phyloP scores from a whole-genome alignment of 1,140 invertebrate species.

The Monochamus saltuarius region DNA sequence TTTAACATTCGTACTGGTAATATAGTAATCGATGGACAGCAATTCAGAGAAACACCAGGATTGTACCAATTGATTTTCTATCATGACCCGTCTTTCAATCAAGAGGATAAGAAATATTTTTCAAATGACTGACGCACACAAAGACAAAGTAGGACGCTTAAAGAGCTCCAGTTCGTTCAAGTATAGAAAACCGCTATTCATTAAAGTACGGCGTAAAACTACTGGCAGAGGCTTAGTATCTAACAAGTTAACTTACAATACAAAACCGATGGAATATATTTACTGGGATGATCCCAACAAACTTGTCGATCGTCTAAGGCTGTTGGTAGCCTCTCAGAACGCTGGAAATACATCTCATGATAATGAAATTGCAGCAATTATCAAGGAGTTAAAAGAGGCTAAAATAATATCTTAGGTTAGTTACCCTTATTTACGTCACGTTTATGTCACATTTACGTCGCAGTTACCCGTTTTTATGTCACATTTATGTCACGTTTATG shows the following conservation, averaged over 20 bases:
- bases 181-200: constrained; percentile 25
- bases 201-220: background rate
- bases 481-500: too few relatives aligned
- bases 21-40: background rate
- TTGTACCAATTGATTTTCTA: constrained; percentile 35
- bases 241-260: constrained; percentile 8
- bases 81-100: constrained; percentile 28
- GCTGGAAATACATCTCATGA: too few relatives aligned
- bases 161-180: constrained; percentile 22
- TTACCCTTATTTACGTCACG: too few relatives aligned
- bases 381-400: too few relatives aligned
- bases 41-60: constrained; percentile 19
- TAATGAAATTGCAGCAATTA: too few relatives aligned
- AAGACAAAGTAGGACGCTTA: constrained; percentile 28
- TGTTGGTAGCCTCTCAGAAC: constrained; percentile 7
- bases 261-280: constrained; percentile 12
- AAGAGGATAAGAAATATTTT: constrained; percentile 34
- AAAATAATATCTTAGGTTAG: too few relatives aligned
- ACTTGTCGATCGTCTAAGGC: constrained; percentile 8
- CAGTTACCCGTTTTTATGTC: too few relatives aligned
- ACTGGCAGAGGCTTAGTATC: background rate
- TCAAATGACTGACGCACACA: constrained; percentile 31
- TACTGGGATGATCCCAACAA: constrained; percentile 16
- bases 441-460: too few relatives aligned
- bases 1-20: constrained; percentile 11